phyloP scores from a whole-genome alignment of 2,888 invertebrate genomes.

The Elmis aenea region DNA sequence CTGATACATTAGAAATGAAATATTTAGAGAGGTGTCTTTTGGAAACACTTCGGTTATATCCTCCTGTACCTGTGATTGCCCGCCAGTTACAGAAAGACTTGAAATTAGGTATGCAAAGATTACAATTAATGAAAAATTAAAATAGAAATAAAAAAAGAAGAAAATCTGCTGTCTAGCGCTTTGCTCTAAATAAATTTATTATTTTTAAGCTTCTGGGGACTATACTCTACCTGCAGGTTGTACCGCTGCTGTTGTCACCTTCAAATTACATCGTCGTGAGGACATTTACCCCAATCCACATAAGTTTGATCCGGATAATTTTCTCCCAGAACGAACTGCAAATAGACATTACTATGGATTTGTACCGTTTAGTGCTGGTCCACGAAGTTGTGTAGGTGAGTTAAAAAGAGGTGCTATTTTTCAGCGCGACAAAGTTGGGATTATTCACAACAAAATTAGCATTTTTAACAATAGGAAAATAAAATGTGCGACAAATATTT shows the following conservation, averaged over 20 bases:
- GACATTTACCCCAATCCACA: conserved; percentile 66
- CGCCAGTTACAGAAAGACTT: conserved; percentile 66
- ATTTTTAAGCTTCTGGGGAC: conserved; percentile 54
- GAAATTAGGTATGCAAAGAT: conserved; percentile 56
- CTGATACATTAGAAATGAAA: conserved; percentile 76
- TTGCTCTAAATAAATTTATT: neutral
- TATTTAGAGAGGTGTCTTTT: conserved; percentile 74
- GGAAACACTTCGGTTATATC: conserved; percentile 72
- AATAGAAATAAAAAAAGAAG: too few relatives aligned
- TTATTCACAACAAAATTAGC: too few relatives aligned
- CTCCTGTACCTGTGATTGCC: conserved; percentile 75
- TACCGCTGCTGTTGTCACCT: conserved; percentile 63
- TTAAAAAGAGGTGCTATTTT: too few relatives aligned
- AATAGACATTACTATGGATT: conserved; percentile 75
- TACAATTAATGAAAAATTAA: too few relatives aligned
- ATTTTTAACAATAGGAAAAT: too few relatives aligned
- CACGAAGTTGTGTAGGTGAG: conserved; percentile 72
- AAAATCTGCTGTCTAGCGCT: too few relatives aligned
- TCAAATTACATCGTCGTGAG: conserved; percentile 62
- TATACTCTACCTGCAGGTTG: conserved; percentile 64
- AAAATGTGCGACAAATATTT: too few relatives aligned
- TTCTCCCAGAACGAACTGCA: conserved; percentile 68
- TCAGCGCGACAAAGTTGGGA: too few relatives aligned
- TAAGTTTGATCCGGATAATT: conserved; percentile 73
- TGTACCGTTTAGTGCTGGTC: conserved; percentile 77